Percentiles rank a stretch among this genome's conserved stretches.
phyloP scores from a whole-genome alignment of 2,113 vertebrate genomes.

The Cairina moschata region DNA sequence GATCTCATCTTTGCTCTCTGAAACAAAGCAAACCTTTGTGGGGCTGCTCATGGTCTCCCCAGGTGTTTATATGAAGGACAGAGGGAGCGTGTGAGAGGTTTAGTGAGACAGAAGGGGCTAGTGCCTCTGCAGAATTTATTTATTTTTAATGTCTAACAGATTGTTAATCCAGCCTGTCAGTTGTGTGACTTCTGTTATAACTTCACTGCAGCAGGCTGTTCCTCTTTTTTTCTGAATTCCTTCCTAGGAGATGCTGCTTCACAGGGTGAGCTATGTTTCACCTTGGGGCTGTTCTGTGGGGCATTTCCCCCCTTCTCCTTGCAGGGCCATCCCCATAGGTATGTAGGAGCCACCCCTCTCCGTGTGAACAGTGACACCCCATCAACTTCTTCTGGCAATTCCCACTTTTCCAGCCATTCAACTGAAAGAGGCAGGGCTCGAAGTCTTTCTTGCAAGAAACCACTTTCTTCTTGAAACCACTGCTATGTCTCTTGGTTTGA shows the following conservation, averaged over 20 bases:
- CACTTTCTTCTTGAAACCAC: not conserved
- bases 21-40: not conserved
- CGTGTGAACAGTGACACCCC: not conserved
- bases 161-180: not conserved
- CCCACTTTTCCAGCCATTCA: not conserved
- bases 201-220: not conserved
- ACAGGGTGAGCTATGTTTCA: not conserved
- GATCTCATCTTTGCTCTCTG: not conserved
- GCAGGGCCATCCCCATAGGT: not conserved
- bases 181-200: not conserved
- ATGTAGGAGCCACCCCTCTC: not conserved
- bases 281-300: not conserved
- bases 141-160: slow-evolving; percentile 3
- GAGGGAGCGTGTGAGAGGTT: not conserved
- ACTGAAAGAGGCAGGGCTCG: not conserved
- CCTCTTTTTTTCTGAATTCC: not conserved
- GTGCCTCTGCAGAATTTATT: slow-evolving; percentile 8
- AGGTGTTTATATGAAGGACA: not conserved
- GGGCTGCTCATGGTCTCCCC: not conserved
- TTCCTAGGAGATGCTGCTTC: not conserved
- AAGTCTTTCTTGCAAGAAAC: not conserved
- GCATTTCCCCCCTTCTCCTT: not conserved
- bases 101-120: not conserved
- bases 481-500: not conserved
- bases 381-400: not conserved